phyloP scores from a whole-genome alignment of 1,140 invertebrate genomes.

The Homalodisca vitripennis region DNA sequence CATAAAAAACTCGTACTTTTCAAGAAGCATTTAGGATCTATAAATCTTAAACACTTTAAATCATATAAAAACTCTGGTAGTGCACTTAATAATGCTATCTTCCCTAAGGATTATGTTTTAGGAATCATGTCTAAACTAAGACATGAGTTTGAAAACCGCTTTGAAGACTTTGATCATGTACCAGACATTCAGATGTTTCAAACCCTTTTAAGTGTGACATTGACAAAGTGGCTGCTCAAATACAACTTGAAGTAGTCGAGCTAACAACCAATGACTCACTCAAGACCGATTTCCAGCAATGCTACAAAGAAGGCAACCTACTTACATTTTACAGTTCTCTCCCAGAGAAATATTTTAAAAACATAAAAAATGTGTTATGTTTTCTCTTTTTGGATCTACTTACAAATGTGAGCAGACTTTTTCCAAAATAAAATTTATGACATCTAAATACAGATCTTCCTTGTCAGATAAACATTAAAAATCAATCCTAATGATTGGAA shows the following conservation, averaged over 20 bases:
- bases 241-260: slow-evolving; percentile 4
- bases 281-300: not conserved
- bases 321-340: slow-evolving; percentile 1
- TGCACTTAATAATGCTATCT: not conserved
- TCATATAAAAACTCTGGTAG: not conserved
- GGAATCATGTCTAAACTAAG: not conserved
- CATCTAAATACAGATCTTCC: no score
- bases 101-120: not conserved
- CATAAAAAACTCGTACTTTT: no score
- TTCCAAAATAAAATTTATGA: no score
- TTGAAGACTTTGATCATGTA: no score
- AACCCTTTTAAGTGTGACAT: slow-evolving; percentile 7
- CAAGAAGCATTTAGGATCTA: no score
- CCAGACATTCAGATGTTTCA: not conserved
- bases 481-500: not conserved
- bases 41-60: no score
- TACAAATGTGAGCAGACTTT: no score
- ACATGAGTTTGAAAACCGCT: no score
- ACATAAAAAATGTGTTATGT: not conserved
- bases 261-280: not conserved
- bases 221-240: slow-evolving; percentile 12
- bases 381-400: slow-evolving; percentile 3
- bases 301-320: not conserved
- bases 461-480: not conserved
- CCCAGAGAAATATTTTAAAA: slow-evolving; percentile 1